Conservation (phyloP, 2,888 invertebrate species). For the Odiellus spinosus region DNA sequence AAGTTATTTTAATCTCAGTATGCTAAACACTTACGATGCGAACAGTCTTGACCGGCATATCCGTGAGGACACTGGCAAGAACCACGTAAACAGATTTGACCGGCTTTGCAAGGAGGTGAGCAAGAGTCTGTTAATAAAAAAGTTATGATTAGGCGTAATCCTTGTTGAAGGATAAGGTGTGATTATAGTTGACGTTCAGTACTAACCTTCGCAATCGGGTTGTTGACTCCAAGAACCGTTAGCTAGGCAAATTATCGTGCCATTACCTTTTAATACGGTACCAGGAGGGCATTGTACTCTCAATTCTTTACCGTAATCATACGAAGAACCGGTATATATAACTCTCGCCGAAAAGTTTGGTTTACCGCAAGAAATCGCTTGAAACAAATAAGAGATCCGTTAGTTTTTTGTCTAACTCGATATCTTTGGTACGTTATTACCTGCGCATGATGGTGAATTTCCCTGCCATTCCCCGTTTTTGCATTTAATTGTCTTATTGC, state of each 20-base stretch:
- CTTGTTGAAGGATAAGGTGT: no score
- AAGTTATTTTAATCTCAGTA: background rate
- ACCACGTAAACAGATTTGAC: no score
- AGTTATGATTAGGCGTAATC: no score
- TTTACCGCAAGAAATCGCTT: conserved; percentile 12
- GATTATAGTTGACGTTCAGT: no score
- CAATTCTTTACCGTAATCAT: conserved; percentile 10
- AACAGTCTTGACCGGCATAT: no score
- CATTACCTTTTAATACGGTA: conserved; percentile 11
- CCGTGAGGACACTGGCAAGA: no score
- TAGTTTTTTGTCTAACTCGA: no score
- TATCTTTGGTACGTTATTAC: no score
- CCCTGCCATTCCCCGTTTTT: conserved; percentile 12
- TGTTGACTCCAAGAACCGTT: conserved; percentile 13
- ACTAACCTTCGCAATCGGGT: conserved; percentile 12
- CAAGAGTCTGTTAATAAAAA: no score
- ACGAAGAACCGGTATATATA: conserved; percentile 12
- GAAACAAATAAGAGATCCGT: background rate
- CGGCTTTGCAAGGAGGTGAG: no score
- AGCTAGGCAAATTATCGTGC: conserved; percentile 10
- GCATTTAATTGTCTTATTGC: conserved; percentile 26
- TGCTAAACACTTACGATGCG: no score
- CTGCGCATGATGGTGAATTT: conserved; percentile 7
- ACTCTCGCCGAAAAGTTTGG: conserved; percentile 12
- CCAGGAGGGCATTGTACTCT: conserved; percentile 13